These are phyloP conservation scores for Campylomormyrus tamandua DNA, from an alignment of 2,113 vertebrate species.

Conservation along the genomic window DNA sequence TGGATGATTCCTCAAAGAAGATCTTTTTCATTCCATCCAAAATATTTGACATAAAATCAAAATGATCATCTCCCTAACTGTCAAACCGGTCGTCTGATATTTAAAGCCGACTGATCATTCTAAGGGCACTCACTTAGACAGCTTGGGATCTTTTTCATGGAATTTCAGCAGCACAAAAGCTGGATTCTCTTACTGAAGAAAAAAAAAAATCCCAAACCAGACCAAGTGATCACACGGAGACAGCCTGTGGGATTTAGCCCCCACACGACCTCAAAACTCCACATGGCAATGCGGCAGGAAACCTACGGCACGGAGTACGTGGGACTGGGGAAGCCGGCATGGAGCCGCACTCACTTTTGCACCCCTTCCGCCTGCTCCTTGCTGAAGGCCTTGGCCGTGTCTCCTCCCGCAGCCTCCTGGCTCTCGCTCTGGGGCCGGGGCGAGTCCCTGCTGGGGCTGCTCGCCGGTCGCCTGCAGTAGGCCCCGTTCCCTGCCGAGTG, in stretches of 20 bases:
- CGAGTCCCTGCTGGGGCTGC: slow-evolving; percentile 50
- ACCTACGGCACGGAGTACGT: not conserved
- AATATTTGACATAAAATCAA: not conserved
- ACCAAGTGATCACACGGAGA: not conserved
- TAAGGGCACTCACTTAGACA: not conserved
- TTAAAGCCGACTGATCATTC: not conserved
- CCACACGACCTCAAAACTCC: not conserved
- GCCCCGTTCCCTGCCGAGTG: slow-evolving; percentile 72
- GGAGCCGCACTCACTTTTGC: slow-evolving; percentile 64
- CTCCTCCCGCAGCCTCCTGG: slow-evolving; percentile 47
- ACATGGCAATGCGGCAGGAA: not conserved
- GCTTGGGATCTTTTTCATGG: not conserved
- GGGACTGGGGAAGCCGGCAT: not conserved
- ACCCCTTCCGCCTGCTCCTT: slow-evolving; percentile 89
- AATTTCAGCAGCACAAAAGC: not conserved
- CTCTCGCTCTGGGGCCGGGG: slow-evolving; percentile 51
- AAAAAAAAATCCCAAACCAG: not conserved
- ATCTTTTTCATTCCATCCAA: not conserved
- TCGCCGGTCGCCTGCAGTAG: slow-evolving; percentile 63
- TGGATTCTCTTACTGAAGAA: not conserved
- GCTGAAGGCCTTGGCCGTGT: slow-evolving; percentile 73
- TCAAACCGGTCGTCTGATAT: not conserved
- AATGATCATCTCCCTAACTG: not conserved
- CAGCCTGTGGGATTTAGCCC: not conserved
- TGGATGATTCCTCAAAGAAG: not conserved